Base-by-base conservation (phyloP, 2,797 vertebrate genomes). In the Bovichtus diacanthus region DNA sequence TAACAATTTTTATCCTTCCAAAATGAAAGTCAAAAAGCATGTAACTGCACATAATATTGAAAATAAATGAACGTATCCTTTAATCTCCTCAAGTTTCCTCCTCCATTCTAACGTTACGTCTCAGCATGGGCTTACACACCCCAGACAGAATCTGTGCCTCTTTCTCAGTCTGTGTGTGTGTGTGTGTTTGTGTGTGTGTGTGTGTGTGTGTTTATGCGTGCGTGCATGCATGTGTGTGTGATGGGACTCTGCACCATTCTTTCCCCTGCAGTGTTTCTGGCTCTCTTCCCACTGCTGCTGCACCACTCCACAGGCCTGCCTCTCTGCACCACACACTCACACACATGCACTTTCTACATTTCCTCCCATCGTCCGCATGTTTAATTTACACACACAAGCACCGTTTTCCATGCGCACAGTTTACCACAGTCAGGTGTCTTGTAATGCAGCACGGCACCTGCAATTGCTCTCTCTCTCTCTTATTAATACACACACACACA, bases 201-300 rank as follows among this genome's bases (percentile, higher is more conserved):
- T 63, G 68, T 50, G 76, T 59, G 58, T 19, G 55, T 65, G 80
- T 59, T 50, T 68, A 74, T 50, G 72, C 67, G 66, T 59, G 65
- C 47, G 73, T 67, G 53, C 64, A 70, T 66, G 51, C 13, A 84
- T 71, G 68, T 34, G 51, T 67, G 70, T 47, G 72, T 39, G 76
- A 81, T 78, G 76, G 76, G 91, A 91, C 92, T 92, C 93, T 95
- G 95, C 93, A 94, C 90, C 90, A 94, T 90, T 93, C 87, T 88
- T 79, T 91, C 83, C 89, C 93, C 91, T 89, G 91, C 93, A 93
- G 92, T 92, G 90, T 94, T 94, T 93, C 92, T 94, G 92, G 94
- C 93, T 89, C 87, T 78, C 87, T 93, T 95, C 92, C 91, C 84
- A 93, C 85, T 93, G 87, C 92, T 94, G 92, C 86, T 93, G 88